A percentile compares a stretch with the other conserved stretches of the same genome.
These are phyloP conservation scores for Delichon dasypus DNA, from an alignment of 2,797 vertebrate species.

Conservation along the genomic window DNA sequence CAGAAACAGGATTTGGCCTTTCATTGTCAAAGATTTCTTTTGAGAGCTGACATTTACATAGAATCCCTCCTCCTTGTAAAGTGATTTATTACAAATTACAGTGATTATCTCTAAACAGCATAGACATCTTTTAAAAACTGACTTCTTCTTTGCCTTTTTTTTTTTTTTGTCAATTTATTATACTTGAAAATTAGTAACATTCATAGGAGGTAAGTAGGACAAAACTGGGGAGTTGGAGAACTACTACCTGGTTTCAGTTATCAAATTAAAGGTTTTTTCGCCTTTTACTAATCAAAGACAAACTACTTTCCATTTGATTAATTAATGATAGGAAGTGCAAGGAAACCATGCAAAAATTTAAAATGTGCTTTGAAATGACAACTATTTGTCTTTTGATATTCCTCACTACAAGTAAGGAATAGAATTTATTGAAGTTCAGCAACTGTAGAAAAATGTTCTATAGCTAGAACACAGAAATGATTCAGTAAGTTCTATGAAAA, in stretches of 20 bases:
- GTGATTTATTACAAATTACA: not conserved
- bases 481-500: slow-evolving; percentile 83
- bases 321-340: slow-evolving; percentile 34
- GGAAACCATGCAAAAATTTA: slow-evolving; percentile 40
- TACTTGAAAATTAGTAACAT: slow-evolving; percentile 1
- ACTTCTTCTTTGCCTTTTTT: too few species aligned
- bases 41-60: not conserved
- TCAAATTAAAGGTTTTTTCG: not conserved
- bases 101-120: not conserved
- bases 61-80: not conserved
- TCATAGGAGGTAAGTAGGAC: not conserved
- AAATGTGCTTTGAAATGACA: slow-evolving; percentile 56
- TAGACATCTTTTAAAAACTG: not conserved
- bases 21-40: slow-evolving; percentile 16
- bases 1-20: not conserved
- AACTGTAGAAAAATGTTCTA: slow-evolving; percentile 70
- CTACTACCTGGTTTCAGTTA: not conserved
- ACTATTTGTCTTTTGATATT: slow-evolving; percentile 62
- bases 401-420: slow-evolving; percentile 43
- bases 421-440: slow-evolving; percentile 69
- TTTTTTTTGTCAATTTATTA: not conserved
- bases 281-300: not conserved
- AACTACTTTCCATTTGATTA: slow-evolving; percentile 29
- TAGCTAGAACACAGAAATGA: slow-evolving; percentile 73
- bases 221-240: not conserved